Evolutionary conservation across 2,113 vertebrate genomes (phyloP).

Genomic region (Proteles cristata): DNA sequence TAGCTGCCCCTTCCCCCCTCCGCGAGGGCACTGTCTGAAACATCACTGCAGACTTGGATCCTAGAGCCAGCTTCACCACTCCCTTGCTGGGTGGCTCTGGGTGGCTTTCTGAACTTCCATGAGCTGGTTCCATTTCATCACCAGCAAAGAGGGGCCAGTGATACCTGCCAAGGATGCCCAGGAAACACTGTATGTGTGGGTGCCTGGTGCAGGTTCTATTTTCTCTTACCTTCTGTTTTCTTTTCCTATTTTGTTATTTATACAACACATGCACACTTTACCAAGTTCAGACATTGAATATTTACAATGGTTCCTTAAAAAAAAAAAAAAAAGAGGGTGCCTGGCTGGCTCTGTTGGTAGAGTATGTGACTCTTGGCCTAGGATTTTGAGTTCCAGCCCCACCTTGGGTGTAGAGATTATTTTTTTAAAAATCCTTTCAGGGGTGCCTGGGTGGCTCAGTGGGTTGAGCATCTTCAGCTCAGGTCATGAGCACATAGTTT

Average conservation of each 20-base stretch:
- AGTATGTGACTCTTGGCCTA: background rate
- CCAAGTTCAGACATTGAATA: background rate
- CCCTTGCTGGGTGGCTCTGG: background rate
- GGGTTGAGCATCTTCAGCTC: background rate
- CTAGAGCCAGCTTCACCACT: no score
- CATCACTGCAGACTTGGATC: background rate
- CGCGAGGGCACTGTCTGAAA: background rate
- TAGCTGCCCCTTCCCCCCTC: background rate
- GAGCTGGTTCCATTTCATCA: background rate
- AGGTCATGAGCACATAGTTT: background rate
- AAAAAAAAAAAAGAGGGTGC: background rate
- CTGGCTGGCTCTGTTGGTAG: background rate
- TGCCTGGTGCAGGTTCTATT: background rate
- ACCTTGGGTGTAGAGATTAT: background rate
- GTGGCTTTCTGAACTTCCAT: background rate
- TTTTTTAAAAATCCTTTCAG: background rate
- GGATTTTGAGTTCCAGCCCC: background rate
- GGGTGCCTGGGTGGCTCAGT: background rate
- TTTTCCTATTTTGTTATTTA: slow-evolving; percentile 14
- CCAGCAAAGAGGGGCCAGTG: background rate
- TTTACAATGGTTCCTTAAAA: background rate
- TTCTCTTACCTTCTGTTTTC: background rate
- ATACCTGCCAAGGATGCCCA: background rate
- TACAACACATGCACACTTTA: background rate
- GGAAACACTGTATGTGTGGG: background rate